Evolutionary conservation across 2,888 invertebrate species (phyloP).

Genomic region (Morinoia aosen): DNA sequence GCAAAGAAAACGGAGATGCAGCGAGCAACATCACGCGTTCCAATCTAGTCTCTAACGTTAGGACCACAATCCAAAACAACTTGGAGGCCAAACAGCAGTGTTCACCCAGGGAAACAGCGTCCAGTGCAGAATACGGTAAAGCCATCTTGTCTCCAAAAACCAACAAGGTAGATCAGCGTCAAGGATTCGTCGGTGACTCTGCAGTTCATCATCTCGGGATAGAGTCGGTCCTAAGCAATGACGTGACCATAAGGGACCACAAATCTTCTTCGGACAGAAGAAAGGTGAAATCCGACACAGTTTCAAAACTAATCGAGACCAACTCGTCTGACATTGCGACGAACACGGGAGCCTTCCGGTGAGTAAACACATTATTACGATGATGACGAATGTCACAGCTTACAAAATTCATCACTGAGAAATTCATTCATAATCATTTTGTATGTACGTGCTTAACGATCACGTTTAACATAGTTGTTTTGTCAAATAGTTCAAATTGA

Average conservation of each 20-base stretch:
- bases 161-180: neutral
- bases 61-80: neutral
- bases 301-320: constrained; percentile 56
- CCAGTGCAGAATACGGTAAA: neutral
- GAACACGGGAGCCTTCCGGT: constrained; percentile 69
- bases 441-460: too few species aligned
- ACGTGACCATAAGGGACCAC: constrained; percentile 54
- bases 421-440: neutral
- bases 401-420: neutral
- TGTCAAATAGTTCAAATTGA: too few species aligned
- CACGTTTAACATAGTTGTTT: too few species aligned
- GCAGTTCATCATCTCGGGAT: neutral
- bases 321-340: neutral
- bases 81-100: neutral
- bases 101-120: neutral
- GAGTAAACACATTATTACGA: constrained; percentile 63
- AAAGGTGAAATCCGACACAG: constrained; percentile 64
- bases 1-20: neutral
- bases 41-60: neutral
- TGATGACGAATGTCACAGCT: neutral
- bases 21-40: neutral
- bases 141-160: neutral
- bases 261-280: constrained; percentile 56
- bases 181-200: neutral
- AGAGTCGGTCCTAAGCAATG: constrained; percentile 16